Evolutionary conservation across 2,888 invertebrate species (phyloP).

Genomic region (Caenorhabditis virilis): DNA sequence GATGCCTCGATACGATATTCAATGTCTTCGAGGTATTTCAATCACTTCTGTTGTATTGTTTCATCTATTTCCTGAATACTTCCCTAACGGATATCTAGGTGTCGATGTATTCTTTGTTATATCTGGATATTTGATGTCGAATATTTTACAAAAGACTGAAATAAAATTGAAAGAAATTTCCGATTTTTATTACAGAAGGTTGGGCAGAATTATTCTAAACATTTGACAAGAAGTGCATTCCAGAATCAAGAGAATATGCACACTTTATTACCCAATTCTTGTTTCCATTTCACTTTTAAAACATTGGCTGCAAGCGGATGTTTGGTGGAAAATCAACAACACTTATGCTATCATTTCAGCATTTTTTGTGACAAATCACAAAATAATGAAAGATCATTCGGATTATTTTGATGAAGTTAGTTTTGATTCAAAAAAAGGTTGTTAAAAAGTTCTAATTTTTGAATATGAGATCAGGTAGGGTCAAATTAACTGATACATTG

Average conservation of each 20-base stretch:
- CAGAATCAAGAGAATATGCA: conserved; percentile 15
- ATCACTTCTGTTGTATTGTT: conserved; percentile 11
- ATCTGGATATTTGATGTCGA: neutral
- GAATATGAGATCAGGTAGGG: too few species aligned
- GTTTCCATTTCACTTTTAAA: conserved; percentile 1
- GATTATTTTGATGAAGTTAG: conserved; percentile 36
- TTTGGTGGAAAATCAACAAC: conserved; percentile 12
- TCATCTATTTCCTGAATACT: conserved; percentile 8
- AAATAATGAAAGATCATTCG: conserved; percentile 17
- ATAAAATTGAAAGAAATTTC: neutral
- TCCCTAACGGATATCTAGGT: conserved; percentile 25
- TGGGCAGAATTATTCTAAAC: neutral
- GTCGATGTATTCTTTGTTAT: conserved; percentile 12
- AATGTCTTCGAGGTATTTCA: conserved; percentile 15
- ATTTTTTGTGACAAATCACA: conserved; percentile 20
- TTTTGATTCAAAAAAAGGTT: too few species aligned
- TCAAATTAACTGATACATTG: too few species aligned
- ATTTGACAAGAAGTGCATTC: too few species aligned
- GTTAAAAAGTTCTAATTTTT: too few species aligned
- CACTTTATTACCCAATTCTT: conserved; percentile 18
- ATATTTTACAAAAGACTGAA: too few species aligned
- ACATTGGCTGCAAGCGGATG: conserved; percentile 7
- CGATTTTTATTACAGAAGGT: conserved; percentile 1
- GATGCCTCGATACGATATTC: neutral
- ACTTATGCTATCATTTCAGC: conserved; percentile 16